These are phyloP conservation scores for Pandemis heparana DNA, from an alignment of 2,888 invertebrate species.

Conservation along the genomic window DNA sequence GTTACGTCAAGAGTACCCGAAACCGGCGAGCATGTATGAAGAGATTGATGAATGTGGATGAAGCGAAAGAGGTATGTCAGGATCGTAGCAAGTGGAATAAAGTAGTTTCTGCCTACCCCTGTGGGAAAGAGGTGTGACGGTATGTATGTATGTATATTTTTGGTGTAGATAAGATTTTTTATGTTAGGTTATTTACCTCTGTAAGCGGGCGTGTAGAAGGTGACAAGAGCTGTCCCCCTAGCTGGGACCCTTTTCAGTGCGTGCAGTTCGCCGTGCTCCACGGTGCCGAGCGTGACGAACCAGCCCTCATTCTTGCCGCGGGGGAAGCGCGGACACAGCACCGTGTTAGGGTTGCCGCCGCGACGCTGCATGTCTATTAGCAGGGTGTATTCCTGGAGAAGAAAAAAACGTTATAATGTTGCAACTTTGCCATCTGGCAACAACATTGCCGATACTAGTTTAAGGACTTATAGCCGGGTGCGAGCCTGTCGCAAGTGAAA, in stretches of 20 bases:
- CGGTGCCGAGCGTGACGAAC: slow-evolving; percentile 94
- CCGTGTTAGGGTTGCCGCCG: slow-evolving; percentile 85
- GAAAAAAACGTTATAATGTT: neutral
- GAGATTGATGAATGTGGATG: no score
- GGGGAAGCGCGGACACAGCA: slow-evolving; percentile 94
- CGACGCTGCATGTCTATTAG: slow-evolving; percentile 84
- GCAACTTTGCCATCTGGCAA: neutral
- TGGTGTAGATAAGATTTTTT: no score
- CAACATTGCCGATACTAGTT: no score
- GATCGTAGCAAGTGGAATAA: no score
- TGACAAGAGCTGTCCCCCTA: slow-evolving; percentile 72
- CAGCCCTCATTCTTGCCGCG: slow-evolving; percentile 98
- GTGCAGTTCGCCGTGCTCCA: slow-evolving; percentile 89
- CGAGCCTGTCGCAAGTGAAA: no score
- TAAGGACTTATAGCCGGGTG: no score
- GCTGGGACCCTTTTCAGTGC: slow-evolving; percentile 92
- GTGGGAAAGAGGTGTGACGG: no score
- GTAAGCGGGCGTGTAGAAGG: slow-evolving; percentile 67
- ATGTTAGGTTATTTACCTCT: slow-evolving; percentile 68
- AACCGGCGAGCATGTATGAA: no score
- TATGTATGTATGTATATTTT: no score
- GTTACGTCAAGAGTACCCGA: no score
- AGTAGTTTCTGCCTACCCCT: no score
- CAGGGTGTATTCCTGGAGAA: slow-evolving; percentile 88
- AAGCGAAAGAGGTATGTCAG: no score